phyloP scores from a whole-genome alignment of 92 coral and sea anemone genomes.

The Paragorgia papillata region DNA sequence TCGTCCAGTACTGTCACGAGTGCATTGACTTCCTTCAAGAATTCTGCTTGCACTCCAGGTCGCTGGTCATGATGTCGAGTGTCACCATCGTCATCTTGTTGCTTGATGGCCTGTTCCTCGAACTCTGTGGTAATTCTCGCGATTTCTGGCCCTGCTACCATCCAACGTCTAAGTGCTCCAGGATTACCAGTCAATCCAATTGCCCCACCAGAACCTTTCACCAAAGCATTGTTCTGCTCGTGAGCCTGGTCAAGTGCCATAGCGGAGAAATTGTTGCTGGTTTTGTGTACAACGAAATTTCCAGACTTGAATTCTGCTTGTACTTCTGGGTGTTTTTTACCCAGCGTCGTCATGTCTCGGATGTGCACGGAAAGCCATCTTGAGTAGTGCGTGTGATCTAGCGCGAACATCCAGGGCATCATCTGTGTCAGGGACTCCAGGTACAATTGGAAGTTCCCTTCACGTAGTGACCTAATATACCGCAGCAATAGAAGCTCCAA shows the following conservation, averaged over 20 bases:
- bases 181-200: conserved; percentile 63
- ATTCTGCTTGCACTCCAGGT: conserved; percentile 43
- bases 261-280: conserved; percentile 51
- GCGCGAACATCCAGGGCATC: conserved; percentile 36
- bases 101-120: conserved; percentile 23
- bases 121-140: conserved; percentile 60
- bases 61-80: conserved; percentile 26
- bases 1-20: conserved; percentile 50
- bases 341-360: conserved; percentile 53
- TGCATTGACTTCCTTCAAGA: conserved; percentile 38
- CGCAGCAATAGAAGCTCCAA: conserved; percentile 1
- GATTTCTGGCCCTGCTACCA: conserved; percentile 67
- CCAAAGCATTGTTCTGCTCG: conserved; percentile 60
- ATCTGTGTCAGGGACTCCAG: conserved; percentile 21
- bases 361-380: conserved; percentile 67
- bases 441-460: conserved; percentile 34
- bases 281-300: conserved; percentile 60
- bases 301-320: conserved; percentile 46
- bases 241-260: conserved; percentile 66
- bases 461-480: conserved; percentile 25
- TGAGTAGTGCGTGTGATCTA: conserved; percentile 60
- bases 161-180: conserved; percentile 61
- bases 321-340: conserved; percentile 40
- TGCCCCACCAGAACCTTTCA: conserved; percentile 69
- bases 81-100: neutral